Conservation (phyloP, 2,113 vertebrate species). For the Cettia cetti region DNA sequence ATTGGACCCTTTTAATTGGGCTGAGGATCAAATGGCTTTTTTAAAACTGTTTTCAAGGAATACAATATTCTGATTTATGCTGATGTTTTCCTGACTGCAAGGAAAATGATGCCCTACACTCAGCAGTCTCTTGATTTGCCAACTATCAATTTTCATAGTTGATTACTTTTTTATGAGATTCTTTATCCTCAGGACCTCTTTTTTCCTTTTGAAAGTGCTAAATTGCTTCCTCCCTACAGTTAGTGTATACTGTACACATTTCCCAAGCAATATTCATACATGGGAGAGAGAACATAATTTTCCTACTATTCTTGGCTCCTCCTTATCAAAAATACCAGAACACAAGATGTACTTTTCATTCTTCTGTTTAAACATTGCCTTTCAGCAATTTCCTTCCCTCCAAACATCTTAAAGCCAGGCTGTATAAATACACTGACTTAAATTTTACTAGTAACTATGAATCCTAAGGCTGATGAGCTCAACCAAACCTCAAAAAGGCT, state of each 20-base stretch:
- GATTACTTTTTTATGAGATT: constrained; percentile 54
- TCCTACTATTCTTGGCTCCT: background rate
- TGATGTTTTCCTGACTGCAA: constrained; percentile 33
- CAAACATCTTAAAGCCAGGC: background rate
- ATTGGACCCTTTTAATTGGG: background rate
- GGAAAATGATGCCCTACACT: constrained; percentile 36
- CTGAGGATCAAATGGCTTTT: background rate
- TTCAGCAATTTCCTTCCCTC: background rate
- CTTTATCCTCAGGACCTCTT: constrained; percentile 46
- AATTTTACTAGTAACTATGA: background rate
- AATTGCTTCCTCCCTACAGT: constrained; percentile 14
- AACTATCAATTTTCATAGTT: constrained; percentile 59
- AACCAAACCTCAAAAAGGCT: background rate
- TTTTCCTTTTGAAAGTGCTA: constrained; percentile 28
- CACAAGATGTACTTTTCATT: background rate
- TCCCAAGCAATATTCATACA: background rate
- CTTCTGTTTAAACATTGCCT: background rate
- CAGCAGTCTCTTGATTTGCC: constrained; percentile 51
- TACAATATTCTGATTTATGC: constrained; percentile 47
- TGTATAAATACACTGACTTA: background rate
- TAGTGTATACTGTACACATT: background rate
- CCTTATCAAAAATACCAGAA: background rate
- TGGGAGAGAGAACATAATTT: constrained; percentile 9
- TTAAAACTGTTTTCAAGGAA: constrained; percentile 17
- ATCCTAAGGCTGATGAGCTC: background rate